Conservation (phyloP, 2,113 vertebrate genomes). For the Anthoscopus minutus region DNA sequence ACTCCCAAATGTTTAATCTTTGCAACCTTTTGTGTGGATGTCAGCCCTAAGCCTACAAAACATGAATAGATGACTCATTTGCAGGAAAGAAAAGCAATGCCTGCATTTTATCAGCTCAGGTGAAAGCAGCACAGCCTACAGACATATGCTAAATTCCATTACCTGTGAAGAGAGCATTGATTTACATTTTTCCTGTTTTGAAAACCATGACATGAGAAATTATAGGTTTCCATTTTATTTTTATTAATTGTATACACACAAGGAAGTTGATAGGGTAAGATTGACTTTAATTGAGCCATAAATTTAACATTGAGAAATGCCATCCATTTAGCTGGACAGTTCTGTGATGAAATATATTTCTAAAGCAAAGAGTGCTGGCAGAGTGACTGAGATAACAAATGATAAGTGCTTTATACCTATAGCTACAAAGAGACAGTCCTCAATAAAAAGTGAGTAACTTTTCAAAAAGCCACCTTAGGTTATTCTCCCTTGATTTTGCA, state of each 20-base stretch:
- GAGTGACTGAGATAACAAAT: slow-evolving; percentile 51
- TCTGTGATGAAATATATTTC: slow-evolving; percentile 63
- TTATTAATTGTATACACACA: slow-evolving; percentile 68
- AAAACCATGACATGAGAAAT: slow-evolving; percentile 15
- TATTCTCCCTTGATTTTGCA: slow-evolving; percentile 7
- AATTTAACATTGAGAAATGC: slow-evolving; percentile 58
- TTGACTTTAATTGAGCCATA: slow-evolving; percentile 67
- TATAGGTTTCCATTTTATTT: slow-evolving; percentile 51
- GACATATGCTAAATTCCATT: slow-evolving; percentile 23
- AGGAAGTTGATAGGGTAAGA: slow-evolving; percentile 58
- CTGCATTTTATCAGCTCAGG: background rate
- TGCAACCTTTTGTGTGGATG: background rate
- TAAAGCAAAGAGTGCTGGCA: slow-evolving; percentile 10
- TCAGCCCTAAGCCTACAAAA: slow-evolving; percentile 1
- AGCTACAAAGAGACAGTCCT: background rate
- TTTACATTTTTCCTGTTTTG: slow-evolving; percentile 31
- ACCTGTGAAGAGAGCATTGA: background rate
- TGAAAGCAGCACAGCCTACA: slow-evolving; percentile 28
- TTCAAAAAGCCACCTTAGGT: background rate
- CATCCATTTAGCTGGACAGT: slow-evolving; percentile 63
- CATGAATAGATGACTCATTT: slow-evolving; percentile 9
- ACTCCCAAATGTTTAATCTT: slow-evolving; percentile 2
- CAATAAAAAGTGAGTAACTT: background rate
- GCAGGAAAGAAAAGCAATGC: background rate
- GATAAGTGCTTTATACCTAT: slow-evolving; percentile 40